Percentiles rank a stretch among this genome's conserved stretches.
phyloP scores from a whole-genome alignment of 1,140 invertebrate species.

The Penaeus japonicus region DNA sequence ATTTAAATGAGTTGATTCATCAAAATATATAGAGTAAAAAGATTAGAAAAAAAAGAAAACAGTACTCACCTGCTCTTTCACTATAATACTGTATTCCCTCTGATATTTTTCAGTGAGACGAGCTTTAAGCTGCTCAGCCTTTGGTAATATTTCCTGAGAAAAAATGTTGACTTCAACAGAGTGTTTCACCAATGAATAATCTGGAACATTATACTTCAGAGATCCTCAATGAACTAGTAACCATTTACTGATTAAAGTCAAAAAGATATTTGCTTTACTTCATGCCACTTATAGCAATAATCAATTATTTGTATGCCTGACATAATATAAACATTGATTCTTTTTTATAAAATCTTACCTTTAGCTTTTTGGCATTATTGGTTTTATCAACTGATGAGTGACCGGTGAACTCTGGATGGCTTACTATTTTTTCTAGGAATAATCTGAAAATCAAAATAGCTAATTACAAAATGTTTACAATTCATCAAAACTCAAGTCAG shows the following conservation, averaged over 20 bases:
- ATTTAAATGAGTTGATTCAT: too few relatives aligned
- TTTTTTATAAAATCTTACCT: constrained; percentile 61
- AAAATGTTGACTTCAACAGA: background rate
- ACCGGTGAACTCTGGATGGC: constrained; percentile 82
- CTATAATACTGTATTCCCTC: constrained; percentile 75
- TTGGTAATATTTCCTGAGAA: constrained; percentile 75
- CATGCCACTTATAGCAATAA: too few relatives aligned
- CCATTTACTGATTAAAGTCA: too few relatives aligned
- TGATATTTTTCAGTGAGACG: constrained; percentile 79
- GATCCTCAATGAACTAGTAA: too few relatives aligned
- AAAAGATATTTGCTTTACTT: too few relatives aligned
- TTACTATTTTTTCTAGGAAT: constrained; percentile 88
- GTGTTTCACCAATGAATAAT: background rate
- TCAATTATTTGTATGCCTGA: background rate
- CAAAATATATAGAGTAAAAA: too few relatives aligned
- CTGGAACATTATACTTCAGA: background rate
- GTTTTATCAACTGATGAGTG: constrained; percentile 75
- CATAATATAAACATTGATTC: background rate
- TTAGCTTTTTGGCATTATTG: constrained; percentile 75
- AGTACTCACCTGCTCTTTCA: constrained; percentile 68
- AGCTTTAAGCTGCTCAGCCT: constrained; percentile 84
- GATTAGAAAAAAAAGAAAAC: background rate
- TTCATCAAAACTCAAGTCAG: background rate
- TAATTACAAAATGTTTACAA: background rate
- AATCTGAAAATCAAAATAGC: constrained; percentile 68